Percentiles rank a stretch among this genome's conserved stretches.
phyloP scores from a whole-genome alignment of 2,888 invertebrate species.

The Cistogaster globosa region DNA sequence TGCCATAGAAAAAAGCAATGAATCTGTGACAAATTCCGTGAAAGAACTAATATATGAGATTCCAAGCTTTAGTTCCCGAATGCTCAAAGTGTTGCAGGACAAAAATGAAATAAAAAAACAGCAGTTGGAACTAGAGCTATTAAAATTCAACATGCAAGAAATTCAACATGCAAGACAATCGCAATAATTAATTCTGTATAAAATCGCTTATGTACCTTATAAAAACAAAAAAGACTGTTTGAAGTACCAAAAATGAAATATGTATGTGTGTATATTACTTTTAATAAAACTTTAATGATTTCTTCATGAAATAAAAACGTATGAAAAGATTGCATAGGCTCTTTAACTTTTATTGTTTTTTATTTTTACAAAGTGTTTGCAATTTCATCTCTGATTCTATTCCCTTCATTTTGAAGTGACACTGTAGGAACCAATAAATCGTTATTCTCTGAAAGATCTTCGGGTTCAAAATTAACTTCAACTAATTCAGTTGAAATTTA shows the following conservation, averaged over 20 bases:
- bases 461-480: background rate
- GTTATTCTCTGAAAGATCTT: conserved; percentile 6
- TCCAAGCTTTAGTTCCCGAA: conserved; percentile 5
- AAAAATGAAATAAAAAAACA: no score
- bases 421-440: background rate
- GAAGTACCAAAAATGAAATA: background rate
- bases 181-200: background rate
- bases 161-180: conserved; percentile 2
- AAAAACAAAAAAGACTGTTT: no score
- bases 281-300: background rate
- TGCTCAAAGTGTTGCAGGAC: no score
- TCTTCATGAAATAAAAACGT: no score
- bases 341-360: background rate
- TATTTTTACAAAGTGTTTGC: conserved; percentile 31
- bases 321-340: no score
- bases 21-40: conserved; percentile 23
- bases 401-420: conserved; percentile 26
- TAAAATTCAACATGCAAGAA: no score
- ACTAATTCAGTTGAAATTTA: background rate
- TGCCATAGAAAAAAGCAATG: conserved; percentile 23
- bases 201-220: background rate
- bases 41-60: conserved; percentile 31
- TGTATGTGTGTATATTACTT: background rate
- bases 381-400: conserved; percentile 41
- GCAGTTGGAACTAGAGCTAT: no score